Evolutionary conservation across 2,888 invertebrate species (phyloP), one percentile per base, ranked within the genome.

Genomic region (Heliothis peltigera): DNA sequence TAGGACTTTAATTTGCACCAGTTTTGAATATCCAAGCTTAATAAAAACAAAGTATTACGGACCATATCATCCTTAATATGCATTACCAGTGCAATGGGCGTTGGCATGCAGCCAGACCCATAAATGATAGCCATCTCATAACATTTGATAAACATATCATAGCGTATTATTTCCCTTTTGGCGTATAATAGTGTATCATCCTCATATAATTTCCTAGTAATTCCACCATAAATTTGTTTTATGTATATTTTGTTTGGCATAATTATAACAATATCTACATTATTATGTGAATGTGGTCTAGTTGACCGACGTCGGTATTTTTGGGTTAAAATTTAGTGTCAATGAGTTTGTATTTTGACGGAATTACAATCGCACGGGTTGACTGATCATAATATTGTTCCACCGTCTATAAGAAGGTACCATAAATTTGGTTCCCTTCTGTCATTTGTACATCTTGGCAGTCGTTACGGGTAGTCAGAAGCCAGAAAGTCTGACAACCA

Each of bases 71-170:
- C 22, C 57, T 35, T 47, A 47, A 43, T 46, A 43, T 44, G 22
- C 22, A 64, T 63, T 73, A 52, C 39, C 44, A 44, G 22, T 77
- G 56, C 67, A 57, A 39, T 54, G 17, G 28, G 49, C 18, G 21
- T 19, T 77, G 75, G 75, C 77, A 3, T 2, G 7, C 6, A 19
- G 51, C 75, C 75, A 75, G 60, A 48, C 8, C 25, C 43, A n/a
- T 43, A 58, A 75, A 58, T 56, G 58, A 67, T 64, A 35, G 2
- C 10, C 35, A 57, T 64, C 58, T 55, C 48, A 44, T 77, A 68
- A 66, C 39, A 69, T 76, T 74, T 76, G 60, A 63, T 68, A 63
- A 61, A 69, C 68, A 65, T 44, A 68, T 68, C 32, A 67, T 59
- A 17, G 44, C 19, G 15, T 32, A 57, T 72, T 59, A 61, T 59